Conservation (phyloP, 2,113 vertebrate genomes). For the Peromyscus polionotus region DNA sequence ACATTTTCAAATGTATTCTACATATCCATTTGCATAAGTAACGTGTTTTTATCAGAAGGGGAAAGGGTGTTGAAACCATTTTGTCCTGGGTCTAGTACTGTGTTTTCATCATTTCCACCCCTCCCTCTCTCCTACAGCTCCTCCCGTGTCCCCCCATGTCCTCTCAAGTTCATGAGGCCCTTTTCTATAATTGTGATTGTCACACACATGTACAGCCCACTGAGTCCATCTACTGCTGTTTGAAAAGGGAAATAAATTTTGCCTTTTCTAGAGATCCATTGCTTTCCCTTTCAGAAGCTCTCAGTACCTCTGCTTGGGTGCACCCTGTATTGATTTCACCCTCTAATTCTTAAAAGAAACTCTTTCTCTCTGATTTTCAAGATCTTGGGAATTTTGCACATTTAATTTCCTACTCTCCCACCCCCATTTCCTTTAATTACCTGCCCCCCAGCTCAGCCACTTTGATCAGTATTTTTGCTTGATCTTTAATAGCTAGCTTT, state of each 20-base stretch:
- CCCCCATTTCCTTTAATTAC: not conserved
- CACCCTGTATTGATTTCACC: not conserved
- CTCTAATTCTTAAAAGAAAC: not conserved
- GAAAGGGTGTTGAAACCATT: not conserved
- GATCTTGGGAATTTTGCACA: not conserved
- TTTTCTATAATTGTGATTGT: no score
- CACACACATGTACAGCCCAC: not conserved
- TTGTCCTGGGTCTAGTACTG: not conserved
- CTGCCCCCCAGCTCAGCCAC: not conserved
- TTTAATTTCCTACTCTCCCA: accelerated
- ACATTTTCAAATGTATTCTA: not conserved
- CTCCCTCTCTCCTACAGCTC: not conserved
- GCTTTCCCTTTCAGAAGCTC: not conserved
- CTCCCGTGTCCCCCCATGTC: accelerated
- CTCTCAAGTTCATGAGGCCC: not conserved
- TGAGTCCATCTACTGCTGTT: not conserved
- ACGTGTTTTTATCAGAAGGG: not conserved
- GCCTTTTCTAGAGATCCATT: not conserved
- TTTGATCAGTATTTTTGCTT: not conserved
- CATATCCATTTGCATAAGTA: not conserved
- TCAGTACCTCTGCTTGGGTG: not conserved
- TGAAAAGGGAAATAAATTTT: not conserved
- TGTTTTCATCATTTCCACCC: not conserved
- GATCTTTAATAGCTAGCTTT: not conserved
- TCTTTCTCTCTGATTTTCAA: not conserved